Conservation (phyloP, 2,797 vertebrate genomes). For the Bothrops alternatus region DNA sequence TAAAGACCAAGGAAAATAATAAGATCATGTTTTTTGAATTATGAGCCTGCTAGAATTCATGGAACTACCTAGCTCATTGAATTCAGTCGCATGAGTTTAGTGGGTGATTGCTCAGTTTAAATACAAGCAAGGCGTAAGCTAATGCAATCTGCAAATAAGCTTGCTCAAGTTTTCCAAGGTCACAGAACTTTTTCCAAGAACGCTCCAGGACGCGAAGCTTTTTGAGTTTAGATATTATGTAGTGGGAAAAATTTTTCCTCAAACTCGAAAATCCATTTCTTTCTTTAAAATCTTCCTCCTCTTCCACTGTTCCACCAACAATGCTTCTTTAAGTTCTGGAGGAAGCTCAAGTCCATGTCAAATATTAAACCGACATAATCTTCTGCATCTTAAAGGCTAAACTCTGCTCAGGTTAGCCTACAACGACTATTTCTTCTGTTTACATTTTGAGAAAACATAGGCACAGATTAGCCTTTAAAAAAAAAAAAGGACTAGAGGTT, state of each 20-base stretch:
- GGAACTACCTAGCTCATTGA: not conserved
- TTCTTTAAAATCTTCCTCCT: not conserved
- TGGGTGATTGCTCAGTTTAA: not conserved
- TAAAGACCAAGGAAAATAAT: conserved; percentile 27
- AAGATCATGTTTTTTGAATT: conserved; percentile 27
- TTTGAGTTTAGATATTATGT: not conserved
- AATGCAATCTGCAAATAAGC: not conserved
- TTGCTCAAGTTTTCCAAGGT: not conserved
- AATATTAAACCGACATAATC: not conserved
- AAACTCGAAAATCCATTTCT: not conserved
- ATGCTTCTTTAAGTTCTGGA: not conserved
- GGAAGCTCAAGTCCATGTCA: not conserved
- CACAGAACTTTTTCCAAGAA: not conserved
- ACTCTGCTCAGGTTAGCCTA: not conserved
- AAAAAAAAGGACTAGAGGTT: not conserved
- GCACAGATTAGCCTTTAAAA: not conserved
- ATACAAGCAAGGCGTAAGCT: not conserved
- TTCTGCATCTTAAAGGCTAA: not conserved
- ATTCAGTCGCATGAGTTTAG: not conserved
- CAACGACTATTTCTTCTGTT: not conserved
- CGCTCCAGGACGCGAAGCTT: too few relatives aligned
- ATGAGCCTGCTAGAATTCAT: not conserved
- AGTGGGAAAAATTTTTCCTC: not conserved
- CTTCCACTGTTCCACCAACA: not conserved
- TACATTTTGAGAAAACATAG: not conserved